Evolutionary conservation across 2,888 invertebrate species (phyloP), one percentile per base, ranked within the genome.

Genomic region (Odontomyia ornata): DNA sequence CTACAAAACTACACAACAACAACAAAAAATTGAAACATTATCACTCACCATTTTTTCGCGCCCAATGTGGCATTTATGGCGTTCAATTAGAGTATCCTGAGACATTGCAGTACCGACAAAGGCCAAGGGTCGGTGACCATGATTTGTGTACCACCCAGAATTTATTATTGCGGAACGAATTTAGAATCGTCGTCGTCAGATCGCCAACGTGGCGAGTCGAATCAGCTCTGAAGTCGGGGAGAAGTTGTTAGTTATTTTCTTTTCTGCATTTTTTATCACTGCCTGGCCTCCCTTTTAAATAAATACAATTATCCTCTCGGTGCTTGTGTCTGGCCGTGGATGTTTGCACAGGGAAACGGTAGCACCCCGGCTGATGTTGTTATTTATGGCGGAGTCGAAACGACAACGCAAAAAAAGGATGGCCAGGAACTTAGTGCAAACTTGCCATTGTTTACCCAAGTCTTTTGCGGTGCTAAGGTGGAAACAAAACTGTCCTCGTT

Each of bases 361-460:
- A 25, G 57, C 57, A 13, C 21, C 21, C 57, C 21, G 4, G 57
- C 57, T 64, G 60, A 23, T 64, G 30, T 30, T 64, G 28, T 64
- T 64, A 30, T 64, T 64, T 64, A 30, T 64, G 64, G n/a, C 18
- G 7, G 28, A n/a, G 15, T 28, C 30, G 28, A n/a, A 28, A 64
- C 13, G 52, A 52, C 15, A 25, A 23, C n/a, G n/a, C n/a, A 60
- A 60, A 30, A 64, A 30, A 1, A 64, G 28, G 64, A 60, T 23
- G 21, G 60, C 60, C 30, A 30, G 15, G 64, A 64, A 64, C 64
- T 2, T 9, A 9, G 25, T 36, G 36, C 28, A 64, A 64, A 64
- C 64, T 64, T 64, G 28, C 71, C 25, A 71, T 47, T 71, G 71
- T 71, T 71, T 52, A 52, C 47, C 43, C 46, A 71, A 71, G 71